A percentile compares a stretch with the other conserved stretches of the same genome.
Conservation (phyloP, 2,888 invertebrate species). For the Noctua pronuba region DNA sequence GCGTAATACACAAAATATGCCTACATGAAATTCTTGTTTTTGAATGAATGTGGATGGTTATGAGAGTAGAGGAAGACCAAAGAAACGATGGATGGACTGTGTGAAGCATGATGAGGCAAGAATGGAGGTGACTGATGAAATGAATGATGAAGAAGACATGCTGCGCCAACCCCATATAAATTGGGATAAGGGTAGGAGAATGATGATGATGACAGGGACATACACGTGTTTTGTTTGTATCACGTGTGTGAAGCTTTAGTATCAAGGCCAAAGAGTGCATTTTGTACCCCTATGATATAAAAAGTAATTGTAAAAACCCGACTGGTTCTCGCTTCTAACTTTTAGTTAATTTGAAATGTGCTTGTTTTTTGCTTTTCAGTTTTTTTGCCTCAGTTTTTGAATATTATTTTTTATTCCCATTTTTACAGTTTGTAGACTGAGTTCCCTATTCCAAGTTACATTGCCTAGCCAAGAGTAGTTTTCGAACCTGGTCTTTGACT, state of each 20-base stretch:
- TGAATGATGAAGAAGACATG: too few species aligned
- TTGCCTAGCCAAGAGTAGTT: neutral
- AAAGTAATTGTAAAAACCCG: neutral
- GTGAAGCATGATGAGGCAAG: neutral
- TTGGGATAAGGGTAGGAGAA: neutral
- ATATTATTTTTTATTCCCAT: neutral
- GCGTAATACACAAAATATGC: conserved; percentile 17
- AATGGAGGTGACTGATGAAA: neutral
- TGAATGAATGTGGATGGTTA: neutral
- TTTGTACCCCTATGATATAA: too few species aligned
- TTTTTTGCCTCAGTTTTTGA: neutral
- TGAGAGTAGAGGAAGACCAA: neutral
- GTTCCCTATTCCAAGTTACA: neutral
- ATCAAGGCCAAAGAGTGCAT: neutral
- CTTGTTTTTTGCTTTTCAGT: neutral
- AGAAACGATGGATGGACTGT: neutral
- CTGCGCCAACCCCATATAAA: neutral
- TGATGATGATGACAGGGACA: neutral
- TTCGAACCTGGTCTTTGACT: neutral
- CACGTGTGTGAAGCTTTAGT: neutral
- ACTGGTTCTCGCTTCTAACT: neutral
- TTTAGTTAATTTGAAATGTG: neutral
- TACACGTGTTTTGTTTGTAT: neutral
- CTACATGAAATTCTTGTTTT: neutral
- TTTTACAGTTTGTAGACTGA: neutral